Conservation (phyloP, 37 sponge, comb jelly and placozoan species). For the Cladorhizidae sp. region DNA sequence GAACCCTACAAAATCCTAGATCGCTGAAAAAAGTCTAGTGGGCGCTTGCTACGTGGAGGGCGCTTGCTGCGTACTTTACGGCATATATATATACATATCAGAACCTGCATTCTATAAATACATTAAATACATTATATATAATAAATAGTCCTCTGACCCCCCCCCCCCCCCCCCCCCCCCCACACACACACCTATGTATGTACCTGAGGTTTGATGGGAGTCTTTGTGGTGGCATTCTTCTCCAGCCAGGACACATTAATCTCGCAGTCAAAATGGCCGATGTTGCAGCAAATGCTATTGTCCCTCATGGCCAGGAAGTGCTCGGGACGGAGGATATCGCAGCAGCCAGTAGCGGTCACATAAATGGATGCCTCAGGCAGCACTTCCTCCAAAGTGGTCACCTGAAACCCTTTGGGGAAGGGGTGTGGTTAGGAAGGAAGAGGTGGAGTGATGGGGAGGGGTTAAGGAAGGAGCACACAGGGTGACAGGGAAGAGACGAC, state of each 20-base stretch:
- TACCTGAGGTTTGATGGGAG: constrained; percentile 95
- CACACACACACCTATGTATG: neutral
- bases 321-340: constrained; percentile 82
- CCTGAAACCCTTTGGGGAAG: constrained; percentile 83
- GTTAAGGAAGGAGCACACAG: neutral
- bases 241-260: constrained; percentile 93
- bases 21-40: too few species aligned
- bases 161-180: too few species aligned
- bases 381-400: constrained; percentile 95
- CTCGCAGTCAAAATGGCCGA: constrained; percentile 99
- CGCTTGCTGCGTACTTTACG: too few species aligned
- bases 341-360: constrained; percentile 98
- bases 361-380: constrained; percentile 72
- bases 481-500: neutral
- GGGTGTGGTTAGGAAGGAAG: neutral
- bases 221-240: constrained; percentile 64
- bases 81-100: too few species aligned
- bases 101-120: neutral
- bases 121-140: neutral
- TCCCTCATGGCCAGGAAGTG: constrained; percentile 91
- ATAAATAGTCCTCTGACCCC: neutral
- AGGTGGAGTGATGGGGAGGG: neutral
- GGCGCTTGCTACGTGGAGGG: too few species aligned
- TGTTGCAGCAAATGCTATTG: constrained; percentile 96
- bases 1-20: too few species aligned